phyloP scores from a whole-genome alignment of 2,888 invertebrate genomes.

The Periphyllus acericola region DNA sequence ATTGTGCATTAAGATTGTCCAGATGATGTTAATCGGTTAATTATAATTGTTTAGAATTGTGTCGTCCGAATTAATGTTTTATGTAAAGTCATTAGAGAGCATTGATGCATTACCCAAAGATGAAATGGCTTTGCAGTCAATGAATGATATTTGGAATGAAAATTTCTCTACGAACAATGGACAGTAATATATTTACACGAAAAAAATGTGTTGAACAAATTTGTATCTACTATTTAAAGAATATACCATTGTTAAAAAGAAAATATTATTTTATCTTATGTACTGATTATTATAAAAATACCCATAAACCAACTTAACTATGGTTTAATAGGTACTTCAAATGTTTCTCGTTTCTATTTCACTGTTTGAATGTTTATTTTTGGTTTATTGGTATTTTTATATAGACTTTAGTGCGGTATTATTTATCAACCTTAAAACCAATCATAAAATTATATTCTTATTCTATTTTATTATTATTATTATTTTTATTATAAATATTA shows the following conservation, averaged over 20 bases:
- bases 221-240: constrained; percentile 45
- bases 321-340: not conserved
- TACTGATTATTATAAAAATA: constrained; percentile 42
- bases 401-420: not conserved
- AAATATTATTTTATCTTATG: constrained; percentile 10
- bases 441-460: constrained; percentile 12
- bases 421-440: constrained; percentile 9
- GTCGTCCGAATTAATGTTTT: constrained; percentile 91
- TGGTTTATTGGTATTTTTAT: constrained; percentile 44
- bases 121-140: constrained; percentile 79
- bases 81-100: constrained; percentile 85
- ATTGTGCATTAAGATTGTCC: not conserved
- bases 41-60: constrained; percentile 72
- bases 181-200: constrained; percentile 22
- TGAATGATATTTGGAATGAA: constrained; percentile 81
- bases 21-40: not conserved
- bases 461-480: not conserved
- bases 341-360: not conserved
- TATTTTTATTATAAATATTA: constrained; percentile 25
- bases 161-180: constrained; percentile 52
- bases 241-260: constrained; percentile 18
- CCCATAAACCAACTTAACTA: constrained; percentile 15
- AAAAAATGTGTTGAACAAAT: constrained; percentile 57
- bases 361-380: not conserved
- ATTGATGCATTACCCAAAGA: constrained; percentile 80